These are phyloP conservation scores for Madoqua kirkii DNA, from an alignment of 2,113 vertebrate genomes.

Conservation along the genomic window DNA sequence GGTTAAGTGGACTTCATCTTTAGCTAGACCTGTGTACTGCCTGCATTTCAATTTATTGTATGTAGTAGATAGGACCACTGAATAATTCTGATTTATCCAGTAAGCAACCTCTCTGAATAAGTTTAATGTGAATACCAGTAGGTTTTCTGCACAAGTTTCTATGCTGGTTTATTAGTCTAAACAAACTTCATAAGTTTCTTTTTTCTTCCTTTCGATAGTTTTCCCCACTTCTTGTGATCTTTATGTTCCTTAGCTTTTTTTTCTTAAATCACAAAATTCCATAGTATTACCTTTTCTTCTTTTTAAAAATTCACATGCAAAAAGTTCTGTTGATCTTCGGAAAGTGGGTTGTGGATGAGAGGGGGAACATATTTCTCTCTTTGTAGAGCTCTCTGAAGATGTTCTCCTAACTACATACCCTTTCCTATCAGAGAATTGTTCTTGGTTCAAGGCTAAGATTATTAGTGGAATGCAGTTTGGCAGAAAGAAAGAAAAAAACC, in stretches of 20 bases:
- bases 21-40: neutral
- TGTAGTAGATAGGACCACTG: neutral
- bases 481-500: constrained; percentile 31
- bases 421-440: neutral
- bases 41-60: neutral
- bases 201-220: neutral
- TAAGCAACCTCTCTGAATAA: constrained; percentile 41
- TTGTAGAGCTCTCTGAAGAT: constrained; percentile 16
- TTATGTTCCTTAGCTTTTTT: constrained; percentile 48
- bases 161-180: neutral
- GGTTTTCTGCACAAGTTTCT: constrained; percentile 39
- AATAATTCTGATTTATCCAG: neutral
- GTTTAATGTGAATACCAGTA: constrained; percentile 1
- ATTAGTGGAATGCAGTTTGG: neutral
- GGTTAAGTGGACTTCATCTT: neutral
- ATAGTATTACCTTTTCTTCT: constrained; percentile 27
- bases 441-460: neutral
- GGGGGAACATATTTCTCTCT: neutral
- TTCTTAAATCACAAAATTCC: constrained; percentile 43
- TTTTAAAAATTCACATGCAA: constrained; percentile 37
- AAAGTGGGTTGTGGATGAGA: neutral
- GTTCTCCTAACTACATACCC: neutral
- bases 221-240: constrained; percentile 10
- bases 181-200: constrained; percentile 23
- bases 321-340: neutral